Evolutionary conservation across 1,140 invertebrate genomes (phyloP).

Genomic region (Geopemphigus sp.): DNA sequence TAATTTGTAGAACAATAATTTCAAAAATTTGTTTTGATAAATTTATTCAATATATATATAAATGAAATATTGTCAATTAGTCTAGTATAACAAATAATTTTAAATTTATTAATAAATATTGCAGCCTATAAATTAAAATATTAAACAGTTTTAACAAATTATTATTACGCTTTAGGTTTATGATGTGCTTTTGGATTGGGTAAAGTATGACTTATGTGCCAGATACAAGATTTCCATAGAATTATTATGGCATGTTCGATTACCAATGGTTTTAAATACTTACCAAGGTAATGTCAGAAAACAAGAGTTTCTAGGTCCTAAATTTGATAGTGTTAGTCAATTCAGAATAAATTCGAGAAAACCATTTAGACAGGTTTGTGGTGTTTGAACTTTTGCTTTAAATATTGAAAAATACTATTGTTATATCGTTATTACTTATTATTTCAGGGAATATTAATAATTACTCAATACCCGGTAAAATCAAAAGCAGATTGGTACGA

Average conservation of each 20-base stretch:
- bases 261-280: conserved; percentile 31
- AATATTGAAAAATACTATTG: background rate
- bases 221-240: background rate
- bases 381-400: background rate
- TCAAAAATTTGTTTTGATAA: no score
- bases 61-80: no score
- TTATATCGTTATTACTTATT: background rate
- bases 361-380: conserved; percentile 23
- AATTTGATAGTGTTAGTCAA: background rate
- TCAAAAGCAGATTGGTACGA: conserved; percentile 25
- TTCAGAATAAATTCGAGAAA: conserved; percentile 16
- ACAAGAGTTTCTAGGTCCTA: conserved; percentile 18
- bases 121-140: no score
- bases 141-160: background rate
- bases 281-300: background rate
- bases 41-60: no score
- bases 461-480: background rate
- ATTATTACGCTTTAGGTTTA: conserved; percentile 3
- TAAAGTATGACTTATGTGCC: background rate
- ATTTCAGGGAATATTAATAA: conserved; percentile 9
- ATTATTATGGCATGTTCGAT: conserved; percentile 25
- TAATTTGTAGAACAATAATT: no score
- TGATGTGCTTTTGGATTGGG: conserved; percentile 31
- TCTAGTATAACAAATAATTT: no score
- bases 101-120: no score